Conservation (phyloP, 2,797 vertebrate species). For the Lacerta bilineata region DNA sequence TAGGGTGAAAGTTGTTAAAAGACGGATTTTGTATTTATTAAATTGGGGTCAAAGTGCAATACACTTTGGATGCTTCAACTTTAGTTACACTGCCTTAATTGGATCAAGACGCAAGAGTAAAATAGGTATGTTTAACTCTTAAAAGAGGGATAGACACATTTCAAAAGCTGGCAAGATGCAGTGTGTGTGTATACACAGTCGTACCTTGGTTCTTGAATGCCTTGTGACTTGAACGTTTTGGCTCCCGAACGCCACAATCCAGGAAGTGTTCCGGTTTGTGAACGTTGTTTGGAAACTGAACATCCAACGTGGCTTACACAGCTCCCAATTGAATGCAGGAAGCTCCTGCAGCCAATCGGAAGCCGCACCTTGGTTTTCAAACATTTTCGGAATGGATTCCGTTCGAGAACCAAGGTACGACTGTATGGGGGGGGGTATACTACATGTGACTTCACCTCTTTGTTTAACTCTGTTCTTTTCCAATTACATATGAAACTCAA, state of each 20-base stretch:
- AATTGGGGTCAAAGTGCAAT: not conserved
- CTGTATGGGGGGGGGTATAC: not conserved
- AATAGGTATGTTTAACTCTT: not conserved
- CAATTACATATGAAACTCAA: not conserved
- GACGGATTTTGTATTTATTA: not conserved
- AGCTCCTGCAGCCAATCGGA: too few species aligned
- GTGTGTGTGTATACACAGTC: too few species aligned
- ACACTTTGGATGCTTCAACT: not conserved
- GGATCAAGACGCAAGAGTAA: not conserved
- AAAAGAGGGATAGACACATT: not conserved
- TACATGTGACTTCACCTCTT: slow-evolving; percentile 18
- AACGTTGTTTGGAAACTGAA: too few species aligned
- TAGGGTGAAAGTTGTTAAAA: not conserved
- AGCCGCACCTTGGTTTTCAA: too few species aligned
- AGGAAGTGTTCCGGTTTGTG: too few species aligned
- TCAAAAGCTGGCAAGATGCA: not conserved
- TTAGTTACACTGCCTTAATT: not conserved
- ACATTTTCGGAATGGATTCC: too few species aligned
- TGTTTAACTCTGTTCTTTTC: not conserved
- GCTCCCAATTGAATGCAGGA: too few species aligned
- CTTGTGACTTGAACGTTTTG: too few species aligned
- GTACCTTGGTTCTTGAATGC: too few species aligned
- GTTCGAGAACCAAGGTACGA: too few species aligned
- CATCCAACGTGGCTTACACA: too few species aligned
- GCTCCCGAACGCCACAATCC: too few species aligned